Conservation (phyloP, 2,888 invertebrate species). For the Acanthosepion esculentum region DNA sequence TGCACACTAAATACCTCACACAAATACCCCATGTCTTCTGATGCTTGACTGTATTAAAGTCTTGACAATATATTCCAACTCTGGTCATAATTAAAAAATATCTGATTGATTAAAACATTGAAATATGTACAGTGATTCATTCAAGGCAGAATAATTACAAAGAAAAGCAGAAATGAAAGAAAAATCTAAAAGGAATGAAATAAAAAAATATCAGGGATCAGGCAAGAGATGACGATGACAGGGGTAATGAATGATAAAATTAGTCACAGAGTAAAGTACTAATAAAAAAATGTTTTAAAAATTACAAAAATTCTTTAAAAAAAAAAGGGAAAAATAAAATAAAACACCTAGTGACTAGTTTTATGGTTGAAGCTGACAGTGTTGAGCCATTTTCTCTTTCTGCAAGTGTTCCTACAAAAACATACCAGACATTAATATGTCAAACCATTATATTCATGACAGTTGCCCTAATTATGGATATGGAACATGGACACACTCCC, state of each 20-base stretch:
- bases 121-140: not conserved
- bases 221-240: not conserved
- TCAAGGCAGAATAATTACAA: not conserved
- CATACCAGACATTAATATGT: not conserved
- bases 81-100: not conserved
- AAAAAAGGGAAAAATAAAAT: not conserved
- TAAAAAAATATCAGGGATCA: not conserved
- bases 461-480: not conserved
- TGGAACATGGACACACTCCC: not conserved
- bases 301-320: not conserved
- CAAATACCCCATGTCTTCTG: not conserved
- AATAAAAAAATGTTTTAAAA: not conserved
- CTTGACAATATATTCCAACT: not conserved
- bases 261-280: not conserved
- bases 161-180: not conserved
- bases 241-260: not conserved
- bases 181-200: not conserved
- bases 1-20: not conserved
- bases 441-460: not conserved
- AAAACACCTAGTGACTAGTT: not conserved
- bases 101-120: not conserved
- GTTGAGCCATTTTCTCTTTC: not conserved
- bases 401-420: not conserved
- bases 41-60: not conserved
- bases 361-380: not conserved